A percentile compares a stretch with the other conserved stretches of the same genome.
Conservation (phyloP, 2,113 vertebrate genomes). For the Rhineura floridana region DNA sequence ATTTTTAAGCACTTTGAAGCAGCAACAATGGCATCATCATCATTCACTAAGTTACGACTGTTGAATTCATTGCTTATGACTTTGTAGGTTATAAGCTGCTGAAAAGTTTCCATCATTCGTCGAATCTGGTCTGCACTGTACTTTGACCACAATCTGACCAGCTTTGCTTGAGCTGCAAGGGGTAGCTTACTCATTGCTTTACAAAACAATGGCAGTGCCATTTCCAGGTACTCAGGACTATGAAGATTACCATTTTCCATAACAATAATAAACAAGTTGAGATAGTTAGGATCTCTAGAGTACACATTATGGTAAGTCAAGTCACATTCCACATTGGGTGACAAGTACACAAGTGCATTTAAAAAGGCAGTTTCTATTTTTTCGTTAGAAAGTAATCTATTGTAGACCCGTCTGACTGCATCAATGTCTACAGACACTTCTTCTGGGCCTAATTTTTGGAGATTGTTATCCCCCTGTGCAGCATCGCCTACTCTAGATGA, state of each 20-base stretch:
- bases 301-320: constrained; percentile 97
- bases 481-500: constrained; percentile 81
- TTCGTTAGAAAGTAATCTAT: constrained; percentile 88
- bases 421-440: constrained; percentile 92
- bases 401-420: constrained; percentile 90
- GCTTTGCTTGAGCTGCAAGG: constrained; percentile 87
- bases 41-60: constrained; percentile 91
- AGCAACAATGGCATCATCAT: constrained; percentile 94
- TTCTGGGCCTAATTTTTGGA: constrained; percentile 78
- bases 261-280: constrained; percentile 95
- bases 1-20: constrained; percentile 97
- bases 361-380: constrained; percentile 93
- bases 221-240: constrained; percentile 97
- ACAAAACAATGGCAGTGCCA: constrained; percentile 94
- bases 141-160: constrained; percentile 90
- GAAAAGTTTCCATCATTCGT: constrained; percentile 97
- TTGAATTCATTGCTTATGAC: constrained; percentile 96
- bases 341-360: constrained; percentile 94
- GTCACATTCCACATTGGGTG: constrained; percentile 96
- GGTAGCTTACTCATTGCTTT: constrained; percentile 98
- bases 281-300: constrained; percentile 91
- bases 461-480: constrained; percentile 76
- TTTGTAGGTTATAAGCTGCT: constrained; percentile 98
- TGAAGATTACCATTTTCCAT: constrained; percentile 98
- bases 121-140: constrained; percentile 87